Conservation (phyloP, 2,888 invertebrate genomes). For the Pachliopta kotzebuea region DNA sequence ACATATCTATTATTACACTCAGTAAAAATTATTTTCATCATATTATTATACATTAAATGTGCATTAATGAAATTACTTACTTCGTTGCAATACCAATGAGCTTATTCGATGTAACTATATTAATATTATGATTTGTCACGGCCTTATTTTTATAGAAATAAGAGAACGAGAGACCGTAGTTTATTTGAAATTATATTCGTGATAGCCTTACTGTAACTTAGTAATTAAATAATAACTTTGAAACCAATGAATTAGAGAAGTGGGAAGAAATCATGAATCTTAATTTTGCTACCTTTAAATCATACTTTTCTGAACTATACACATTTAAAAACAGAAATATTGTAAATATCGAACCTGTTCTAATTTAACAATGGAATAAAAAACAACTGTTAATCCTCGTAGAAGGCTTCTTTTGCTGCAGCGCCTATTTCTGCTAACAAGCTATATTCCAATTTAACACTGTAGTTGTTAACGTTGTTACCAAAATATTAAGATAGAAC, state of each 20-base stretch:
- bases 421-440: no score
- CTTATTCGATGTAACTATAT: constrained; percentile 29
- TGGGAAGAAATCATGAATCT: background rate
- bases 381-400: no score
- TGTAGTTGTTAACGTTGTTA: no score
- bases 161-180: background rate
- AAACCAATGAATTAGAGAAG: background rate
- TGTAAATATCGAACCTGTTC: no score
- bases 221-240: background rate
- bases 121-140: constrained; percentile 49
- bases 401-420: no score
- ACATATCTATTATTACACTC: background rate
- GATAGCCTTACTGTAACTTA: background rate
- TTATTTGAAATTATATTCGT: constrained; percentile 36
- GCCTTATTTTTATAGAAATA: constrained; percentile 2
- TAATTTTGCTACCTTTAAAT: no score
- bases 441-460: background rate
- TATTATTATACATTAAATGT: constrained; percentile 9
- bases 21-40: constrained; percentile 6
- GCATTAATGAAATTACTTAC: constrained; percentile 16
- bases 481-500: background rate
- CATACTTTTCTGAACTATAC: no score
- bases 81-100: constrained; percentile 14
- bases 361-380: no score
- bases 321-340: no score